Evolutionary conservation across 2,113 vertebrate genomes (phyloP), one percentile per base, ranked within the genome.

Genomic region (Coreoperca whiteheadi): DNA sequence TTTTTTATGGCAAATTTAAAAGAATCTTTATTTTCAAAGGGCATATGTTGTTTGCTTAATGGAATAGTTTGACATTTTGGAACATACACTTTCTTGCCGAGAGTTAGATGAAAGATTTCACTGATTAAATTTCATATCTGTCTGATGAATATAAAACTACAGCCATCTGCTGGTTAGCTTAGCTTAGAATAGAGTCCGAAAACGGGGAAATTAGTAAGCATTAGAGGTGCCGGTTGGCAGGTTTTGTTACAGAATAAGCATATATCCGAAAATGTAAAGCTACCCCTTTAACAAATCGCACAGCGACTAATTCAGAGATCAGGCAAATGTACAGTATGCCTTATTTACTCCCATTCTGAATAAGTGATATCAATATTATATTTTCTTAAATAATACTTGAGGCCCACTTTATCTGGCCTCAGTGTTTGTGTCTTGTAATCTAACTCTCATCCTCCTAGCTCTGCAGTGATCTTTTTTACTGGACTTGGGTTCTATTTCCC

Each of bases 401-500:
- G 25, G 14, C 5, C 12, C 21, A 69, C 21, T 73, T 30, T 59
- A 4, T 43, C 66, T 3, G 41, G 34, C 63, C 46, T 37, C 34
- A 8, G 34, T 74, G 63, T 46, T 53, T 77, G 14, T 50, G 39
- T 65, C 11, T 57, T 64, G 20, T 56, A 50, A 56, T 57, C 25
- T 15, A 34, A 66, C 21, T 12, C n/a, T 70, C 59, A 21, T 64
- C 48, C 66, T 51, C 30, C 4, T 23, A 8, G 46, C 71, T 81
- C 30, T 78, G 63, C 72, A 66, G 74, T 69, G 50, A 85, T 84
- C 81, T 77, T 66, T 81, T 82, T 88, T 71, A 82, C 83, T 81
- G 68, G 28, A 77, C 64, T 63, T 18, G 34, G 77, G 30, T 86
- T 87, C 86, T 83, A 73, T 73, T 88, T 85, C 66, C 65, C 43